Percentiles rank a stretch among this genome's conserved stretches.
phyloP scores from a whole-genome alignment of 2,888 invertebrate genomes.

The Synergus itoensis region DNA sequence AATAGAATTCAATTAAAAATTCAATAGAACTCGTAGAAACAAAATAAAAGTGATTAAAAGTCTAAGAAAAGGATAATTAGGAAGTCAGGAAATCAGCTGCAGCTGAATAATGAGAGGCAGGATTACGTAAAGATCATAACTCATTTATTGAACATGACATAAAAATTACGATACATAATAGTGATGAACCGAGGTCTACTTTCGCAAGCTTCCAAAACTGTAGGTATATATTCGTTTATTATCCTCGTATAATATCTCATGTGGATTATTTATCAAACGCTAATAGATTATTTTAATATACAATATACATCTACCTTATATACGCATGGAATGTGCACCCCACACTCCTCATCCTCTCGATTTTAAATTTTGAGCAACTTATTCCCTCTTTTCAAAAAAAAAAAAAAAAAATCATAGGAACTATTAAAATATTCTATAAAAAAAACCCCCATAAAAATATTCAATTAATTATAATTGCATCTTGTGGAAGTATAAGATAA shows the following conservation, averaged over 20 bases:
- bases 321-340: slow-evolving; percentile 71
- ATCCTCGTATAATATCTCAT: slow-evolving; percentile 61
- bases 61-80: slow-evolving; percentile 13
- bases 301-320: slow-evolving; percentile 51
- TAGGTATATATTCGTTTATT: slow-evolving; percentile 59
- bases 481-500: background rate
- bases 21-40: background rate
- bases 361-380: slow-evolving; percentile 37
- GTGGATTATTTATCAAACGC: slow-evolving; percentile 67
- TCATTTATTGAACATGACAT: slow-evolving; percentile 76
- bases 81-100: slow-evolving; percentile 1
- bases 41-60: slow-evolving; percentile 10
- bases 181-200: slow-evolving; percentile 66
- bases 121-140: slow-evolving; percentile 54
- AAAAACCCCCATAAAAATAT: slow-evolving; percentile 3
- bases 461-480: slow-evolving; percentile 31
- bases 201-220: slow-evolving; percentile 66
- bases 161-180: slow-evolving; percentile 74
- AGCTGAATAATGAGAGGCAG: slow-evolving; percentile 32
- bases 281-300: slow-evolving; percentile 66
- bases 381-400: slow-evolving; percentile 21
- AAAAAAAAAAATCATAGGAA: slow-evolving; percentile 32
- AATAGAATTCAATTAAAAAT: background rate
- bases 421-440: slow-evolving; percentile 29
- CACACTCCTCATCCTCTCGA: slow-evolving; percentile 44